Base-by-base conservation (phyloP, 1,140 invertebrate species). In the Drosophila nigromelanica region DNA sequence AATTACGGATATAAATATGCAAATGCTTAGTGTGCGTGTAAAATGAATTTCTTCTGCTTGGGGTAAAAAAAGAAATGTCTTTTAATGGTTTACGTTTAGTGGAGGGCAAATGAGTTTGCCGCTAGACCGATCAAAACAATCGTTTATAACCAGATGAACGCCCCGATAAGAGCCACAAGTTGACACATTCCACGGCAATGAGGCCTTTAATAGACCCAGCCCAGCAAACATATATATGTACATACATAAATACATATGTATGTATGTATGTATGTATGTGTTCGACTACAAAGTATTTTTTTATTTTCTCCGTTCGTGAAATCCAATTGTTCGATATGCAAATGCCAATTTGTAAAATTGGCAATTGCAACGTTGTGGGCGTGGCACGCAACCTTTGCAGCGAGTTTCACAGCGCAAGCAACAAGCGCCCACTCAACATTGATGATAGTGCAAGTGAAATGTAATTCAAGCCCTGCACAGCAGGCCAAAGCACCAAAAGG, bases 81-180 rank as follows among this genome's bases (percentile, higher is more conserved):
- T 66, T 72, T 76, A 73, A 72, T 78, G 68, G 40, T 51, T 21
- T 24, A 73, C 74, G 64, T 81, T 81, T 78, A 78, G 70, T 75
- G 48, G 55, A 58, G 70, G 60, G 66, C 63, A 71, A 82, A 82
- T 82, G 62, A 45, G 37, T 82, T 78, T 78, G 73, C 74, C 74
- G 79, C 74, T 75, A 68, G 62, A 61, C 39, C 67, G 66, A 82
- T 83, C 74, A 73, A 69, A 83, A 70, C 56, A 59, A 79, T 83
- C 80, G 72, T 79, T 83, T 76, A 73, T 79, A 78, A 71, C 58
- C 52, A 76, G 79, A 83, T 79, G 55, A 43, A 39, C 30, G 47
- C 6, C 47, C 14, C 48, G 71, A 82, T 78, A 71, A 75, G 40
- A 15, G 55, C 11, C 21, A 11, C 18, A 11, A 33, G 40, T 64